phyloP scores from a whole-genome alignment of 1,140 invertebrate species.

The Psilanteris sp. region DNA sequence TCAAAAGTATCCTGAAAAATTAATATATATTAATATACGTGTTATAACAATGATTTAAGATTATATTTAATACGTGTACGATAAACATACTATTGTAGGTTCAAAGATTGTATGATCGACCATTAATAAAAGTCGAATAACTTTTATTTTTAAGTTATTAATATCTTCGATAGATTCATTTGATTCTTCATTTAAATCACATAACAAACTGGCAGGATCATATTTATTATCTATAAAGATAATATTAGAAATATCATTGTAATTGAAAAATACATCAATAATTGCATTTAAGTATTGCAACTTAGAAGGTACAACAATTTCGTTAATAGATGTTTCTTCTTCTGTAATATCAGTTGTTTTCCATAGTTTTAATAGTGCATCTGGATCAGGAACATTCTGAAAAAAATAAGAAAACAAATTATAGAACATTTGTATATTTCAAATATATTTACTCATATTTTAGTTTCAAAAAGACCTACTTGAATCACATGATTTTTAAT shows the following conservation, averaged over 20 bases:
- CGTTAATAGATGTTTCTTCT: conserved; percentile 9
- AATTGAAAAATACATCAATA: conserved; percentile 82
- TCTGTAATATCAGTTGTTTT: conserved; percentile 67
- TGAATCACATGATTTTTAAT: conserved; percentile 66
- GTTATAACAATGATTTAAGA: too few species aligned
- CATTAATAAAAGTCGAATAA: conserved; percentile 83
- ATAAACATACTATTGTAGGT: conserved; percentile 75
- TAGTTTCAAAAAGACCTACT: conserved; percentile 44
- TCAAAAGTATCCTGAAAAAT: conserved; percentile 79
- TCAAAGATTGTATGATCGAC: conserved; percentile 82
- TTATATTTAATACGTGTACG: too few species aligned
- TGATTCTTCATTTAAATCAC: conserved; percentile 54
- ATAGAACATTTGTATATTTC: too few species aligned
- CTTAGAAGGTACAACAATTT: conserved; percentile 42
- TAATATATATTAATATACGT: conserved; percentile 6
- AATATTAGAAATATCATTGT: conserved; percentile 80
- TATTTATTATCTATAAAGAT: conserved; percentile 59
- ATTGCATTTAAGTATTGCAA: conserved; percentile 69
- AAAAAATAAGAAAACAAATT: too few species aligned
- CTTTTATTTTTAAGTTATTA: conserved; percentile 83
- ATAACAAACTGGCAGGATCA: conserved; percentile 68
- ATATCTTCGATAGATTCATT: conserved; percentile 62
- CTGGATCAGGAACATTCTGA: conserved; percentile 80
- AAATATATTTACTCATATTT: too few species aligned
- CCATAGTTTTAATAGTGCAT: conserved; percentile 79